Evolutionary conservation across 2,113 vertebrate species (phyloP), one percentile per base, ranked within the genome.

Genomic region (Melanotaenia duboulayi): DNA sequence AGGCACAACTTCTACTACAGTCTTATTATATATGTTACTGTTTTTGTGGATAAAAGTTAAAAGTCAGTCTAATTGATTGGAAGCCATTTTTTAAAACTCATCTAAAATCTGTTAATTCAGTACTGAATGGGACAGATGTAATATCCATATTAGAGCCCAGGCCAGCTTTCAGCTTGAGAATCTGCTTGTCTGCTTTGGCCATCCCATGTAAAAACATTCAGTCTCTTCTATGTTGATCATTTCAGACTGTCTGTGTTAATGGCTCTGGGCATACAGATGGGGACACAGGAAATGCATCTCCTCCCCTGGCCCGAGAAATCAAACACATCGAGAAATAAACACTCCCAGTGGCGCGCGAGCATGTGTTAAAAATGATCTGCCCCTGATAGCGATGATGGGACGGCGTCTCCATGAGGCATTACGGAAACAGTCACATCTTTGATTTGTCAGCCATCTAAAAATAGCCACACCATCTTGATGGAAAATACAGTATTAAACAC

Each of bases 161-260:
- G 3, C 55, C 40, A 28, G 58, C 69, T 83, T 79, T 85, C 70
- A 85, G 66, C 61, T 65, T 6, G 57, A 82, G 76, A 16, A 66
- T 71, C 40, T 24, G 50, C 37, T 54, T 9, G 62, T 55, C 76
- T 77, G 54, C 46, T 10, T 35, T 1, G 7, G 58, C 35, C 35
- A 1, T n/a, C 9, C 60, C 49, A 20, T 59, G 49, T 81, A 55
- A 66, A 59, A 71, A 71, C 62, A 72, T 50, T 59, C n/a, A n/a
- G 54, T 42, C 51, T 63, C 58, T 28, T 68, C 69, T 17, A 35
- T 42, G 56, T 50, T 22, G 25, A 70, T 78, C 40, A 11, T 32
- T 77, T 87, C 77, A 60, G 70, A 46, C 72, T 35, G 64, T 71
- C 52, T 76, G 49, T 57, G 65, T 54, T 78, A 76, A 78, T 78